Evolutionary conservation across 2,888 invertebrate species (phyloP), one percentile per base, ranked within the genome.

Genomic region (Stratiomys singularior): DNA sequence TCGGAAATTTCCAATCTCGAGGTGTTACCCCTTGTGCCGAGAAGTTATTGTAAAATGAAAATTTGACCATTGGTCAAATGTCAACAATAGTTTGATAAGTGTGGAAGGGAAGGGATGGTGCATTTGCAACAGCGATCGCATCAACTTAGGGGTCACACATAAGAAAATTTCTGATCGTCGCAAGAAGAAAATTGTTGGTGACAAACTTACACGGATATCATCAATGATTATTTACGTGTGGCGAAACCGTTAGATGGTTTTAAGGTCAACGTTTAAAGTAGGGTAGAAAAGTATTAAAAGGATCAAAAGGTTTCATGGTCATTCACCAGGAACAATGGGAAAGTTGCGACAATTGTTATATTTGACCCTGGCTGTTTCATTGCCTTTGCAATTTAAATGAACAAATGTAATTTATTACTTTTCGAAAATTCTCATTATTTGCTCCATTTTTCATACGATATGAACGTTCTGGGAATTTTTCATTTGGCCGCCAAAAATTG

Each of bases 11-110:
- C 52, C 52, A 52, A 25, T 60, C 7, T 13, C 60, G 60, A 60
- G 60, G 60, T 60, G 60, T 21, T 60, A 60, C 60, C 60, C 60
- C 25, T 60, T 60, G 60, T 60, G 60, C 25, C 23, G 69, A 58
- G 58, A 77, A 44, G 69, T 60, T 71, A 60, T 64, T 28, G 46
- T 25, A 69, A 77, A 77, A 77, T 77, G 58, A 60, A 77, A 69
- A 77, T 77, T 77, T 77, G 77, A 71, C 77, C 77, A 77, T 77
- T 77, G 77, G 77, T 77, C 77, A 77, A 77, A 77, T 77, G 77
- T 77, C 77, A 77, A 77, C 69, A 77, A 77, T 77, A 69, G 77
- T 69, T 76, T 76, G 30, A 76, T 56, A 30, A 47, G 25, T 47
- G 56, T 76, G 25, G 30, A 76, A 66, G 66, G 25, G 30, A 76